phyloP scores from a whole-genome alignment of 92 coral and sea anemone species.

The Anthopleura xanthogrammica region DNA sequence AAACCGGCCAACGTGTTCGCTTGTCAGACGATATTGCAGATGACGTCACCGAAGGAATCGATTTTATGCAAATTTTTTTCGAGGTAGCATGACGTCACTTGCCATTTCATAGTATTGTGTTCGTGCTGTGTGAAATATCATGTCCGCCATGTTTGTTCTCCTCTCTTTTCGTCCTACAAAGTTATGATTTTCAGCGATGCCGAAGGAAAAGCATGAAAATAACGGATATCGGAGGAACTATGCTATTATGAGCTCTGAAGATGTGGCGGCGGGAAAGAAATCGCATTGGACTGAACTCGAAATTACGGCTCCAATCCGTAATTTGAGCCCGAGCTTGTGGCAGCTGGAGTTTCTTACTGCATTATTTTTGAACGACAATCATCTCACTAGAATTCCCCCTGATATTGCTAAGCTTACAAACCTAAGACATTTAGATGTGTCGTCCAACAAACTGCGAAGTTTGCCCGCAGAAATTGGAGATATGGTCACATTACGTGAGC shows the following conservation, averaged over 20 bases:
- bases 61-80: slow-evolving; percentile 39
- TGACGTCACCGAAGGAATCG: slow-evolving; percentile 35
- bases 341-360: slow-evolving; percentile 96
- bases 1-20: too few relatives aligned
- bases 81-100: slow-evolving; percentile 63
- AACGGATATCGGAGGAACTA: slow-evolving; percentile 93
- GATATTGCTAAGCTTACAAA: slow-evolving; percentile 88
- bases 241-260: slow-evolving; percentile 87
- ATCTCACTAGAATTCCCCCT: slow-evolving; percentile 94
- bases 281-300: slow-evolving; percentile 98
- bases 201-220: slow-evolving; percentile 96
- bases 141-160: slow-evolving; percentile 81
- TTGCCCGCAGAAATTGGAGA: slow-evolving; percentile 99
- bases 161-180: slow-evolving; percentile 65
- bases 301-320: slow-evolving; percentile 96
- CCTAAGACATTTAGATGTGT: slow-evolving; percentile 90
- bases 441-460: slow-evolving; percentile 96
- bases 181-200: slow-evolving; percentile 98
- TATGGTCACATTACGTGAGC: slow-evolving; percentile 99
- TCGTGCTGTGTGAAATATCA: slow-evolving; percentile 68
- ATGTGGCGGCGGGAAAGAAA: slow-evolving; percentile 90
- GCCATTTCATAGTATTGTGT: slow-evolving; percentile 67
- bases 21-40: background rate
- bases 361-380: slow-evolving; percentile 89
- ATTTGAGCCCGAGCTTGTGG: slow-evolving; percentile 99